Evolutionary conservation across 2,797 vertebrate species (phyloP), one percentile per base, ranked within the genome.

Genomic region (Mastacembelus armatus): DNA sequence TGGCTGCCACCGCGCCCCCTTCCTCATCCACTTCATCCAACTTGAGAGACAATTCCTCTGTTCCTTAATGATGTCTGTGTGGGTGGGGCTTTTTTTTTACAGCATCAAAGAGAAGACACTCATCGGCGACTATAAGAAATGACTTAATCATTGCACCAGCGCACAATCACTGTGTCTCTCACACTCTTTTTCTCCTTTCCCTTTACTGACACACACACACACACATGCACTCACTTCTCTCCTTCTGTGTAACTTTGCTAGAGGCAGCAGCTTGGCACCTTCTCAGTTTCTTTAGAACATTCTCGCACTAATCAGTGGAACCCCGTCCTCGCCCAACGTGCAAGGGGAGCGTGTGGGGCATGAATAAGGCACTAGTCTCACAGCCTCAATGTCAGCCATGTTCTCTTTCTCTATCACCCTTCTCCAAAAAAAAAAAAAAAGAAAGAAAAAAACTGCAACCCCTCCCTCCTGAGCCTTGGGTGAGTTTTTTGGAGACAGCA

Each of bases 41-140:
- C 75, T 81, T 83, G 78, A 89, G 77, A 83, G 82, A 89, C 84
- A 78, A 78, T 71, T 77, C 80, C 68, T 85, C 77, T 82, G 77
- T 87, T 88, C 76, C 69, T 86, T 90, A 89, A 91, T 88, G 88
- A 89, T 85, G 85, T 81, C 71, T 85, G 83, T 80, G 83, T 88
- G 79, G 86, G 85, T 85, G 81, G 80, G 68, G 64, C 81, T 76
- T 82, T 79, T 67, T 42, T 57, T 44, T 50, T 45, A 39, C 61
- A 73, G 65, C 84, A 85, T 89, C 89, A 89, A 90, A 90, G 84
- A 86, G 62, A 64, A 65, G 75, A 71, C 80, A 85, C 77, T 86
- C 82, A 85, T 83, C 88, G 84, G 79, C 82, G 33, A 89, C 76
- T 59, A 54, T 57, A 63, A 77, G 77, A 76, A 88, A 90, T 87